Conservation (phyloP, 2,113 vertebrate species). For the Lepus timidus region DNA sequence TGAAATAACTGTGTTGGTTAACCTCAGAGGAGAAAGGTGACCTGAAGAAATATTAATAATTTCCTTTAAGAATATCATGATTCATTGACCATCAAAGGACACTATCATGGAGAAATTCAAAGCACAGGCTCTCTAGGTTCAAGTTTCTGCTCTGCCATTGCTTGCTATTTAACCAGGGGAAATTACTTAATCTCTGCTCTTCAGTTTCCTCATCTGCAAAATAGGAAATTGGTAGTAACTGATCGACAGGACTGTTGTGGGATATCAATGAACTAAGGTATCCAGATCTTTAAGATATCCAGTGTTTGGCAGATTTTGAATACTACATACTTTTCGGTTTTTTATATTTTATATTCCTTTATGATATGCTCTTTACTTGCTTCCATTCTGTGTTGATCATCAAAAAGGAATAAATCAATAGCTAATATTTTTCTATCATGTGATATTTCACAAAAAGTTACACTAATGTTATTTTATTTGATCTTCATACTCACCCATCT, state of each 20-base stretch:
- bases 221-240: not conserved
- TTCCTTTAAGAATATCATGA: not conserved
- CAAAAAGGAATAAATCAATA: not conserved
- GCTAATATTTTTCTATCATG: not conserved
- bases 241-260: not conserved
- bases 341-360: not conserved
- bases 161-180: not conserved
- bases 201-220: not conserved
- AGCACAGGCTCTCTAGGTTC: not conserved
- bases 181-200: not conserved
- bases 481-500: not conserved
- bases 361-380: not conserved
- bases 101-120: not conserved
- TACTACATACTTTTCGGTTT: not conserved
- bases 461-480: not conserved
- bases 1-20: slow-evolving; percentile 53
- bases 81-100: not conserved
- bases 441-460: not conserved
- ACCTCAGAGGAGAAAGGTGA: not conserved
- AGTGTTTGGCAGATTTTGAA: not conserved
- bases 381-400: not conserved
- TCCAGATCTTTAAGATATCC: not conserved
- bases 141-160: not conserved
- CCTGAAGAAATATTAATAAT: slow-evolving; percentile 30
- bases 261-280: not conserved